phyloP scores from a whole-genome alignment of 2,113 vertebrate species.

The Sapajus apella region DNA sequence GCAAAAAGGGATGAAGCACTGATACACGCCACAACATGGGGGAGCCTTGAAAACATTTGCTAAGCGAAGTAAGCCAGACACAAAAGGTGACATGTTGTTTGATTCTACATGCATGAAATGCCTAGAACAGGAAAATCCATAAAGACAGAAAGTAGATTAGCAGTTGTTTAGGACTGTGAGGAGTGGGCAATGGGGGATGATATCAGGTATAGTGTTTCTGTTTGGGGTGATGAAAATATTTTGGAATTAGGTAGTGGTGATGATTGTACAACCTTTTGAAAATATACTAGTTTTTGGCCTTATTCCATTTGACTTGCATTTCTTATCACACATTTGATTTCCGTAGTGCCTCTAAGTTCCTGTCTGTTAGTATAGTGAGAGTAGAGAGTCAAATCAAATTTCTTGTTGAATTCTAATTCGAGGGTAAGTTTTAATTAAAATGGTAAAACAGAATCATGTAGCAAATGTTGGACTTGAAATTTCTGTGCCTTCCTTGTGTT shows the following conservation, averaged over 20 bases:
- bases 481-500: conserved; percentile 1
- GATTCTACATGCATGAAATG: not conserved
- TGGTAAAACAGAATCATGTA: not conserved
- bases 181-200: too few species aligned
- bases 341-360: not conserved
- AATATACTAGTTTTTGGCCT: not conserved
- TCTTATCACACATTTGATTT: conserved; percentile 23
- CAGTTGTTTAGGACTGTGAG: not conserved
- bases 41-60: not conserved
- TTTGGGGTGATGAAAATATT: not conserved
- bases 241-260: not conserved
- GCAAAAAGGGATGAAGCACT: not conserved
- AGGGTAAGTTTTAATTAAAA: not conserved
- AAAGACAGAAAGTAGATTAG: not conserved
- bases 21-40: not conserved
- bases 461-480: not conserved
- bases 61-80: not conserved
- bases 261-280: not conserved
- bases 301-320: not conserved
- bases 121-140: not conserved
- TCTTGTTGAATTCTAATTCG: not conserved
- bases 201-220: not conserved
- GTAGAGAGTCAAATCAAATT: not conserved
- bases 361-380: not conserved
- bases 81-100: not conserved